A percentile compares a stretch with the other conserved stretches of the same genome.
Evolutionary conservation across 2,797 vertebrate genomes (phyloP).

Genomic region (Pogoniulus pusillus): DNA sequence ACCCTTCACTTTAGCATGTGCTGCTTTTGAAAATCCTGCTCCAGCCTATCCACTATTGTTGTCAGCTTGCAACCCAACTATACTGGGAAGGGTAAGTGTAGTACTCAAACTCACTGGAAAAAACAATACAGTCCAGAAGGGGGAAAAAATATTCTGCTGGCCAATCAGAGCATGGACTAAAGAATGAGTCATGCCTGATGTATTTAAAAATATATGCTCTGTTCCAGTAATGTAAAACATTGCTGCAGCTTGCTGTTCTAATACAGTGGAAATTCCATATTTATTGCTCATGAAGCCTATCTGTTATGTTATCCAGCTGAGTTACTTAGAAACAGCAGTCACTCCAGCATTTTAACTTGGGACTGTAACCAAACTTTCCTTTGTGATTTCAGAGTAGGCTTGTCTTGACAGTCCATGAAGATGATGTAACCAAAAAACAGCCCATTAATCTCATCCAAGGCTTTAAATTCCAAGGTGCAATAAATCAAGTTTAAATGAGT

Average conservation of each 20-base stretch:
- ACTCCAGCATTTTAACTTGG: slow-evolving; percentile 28
- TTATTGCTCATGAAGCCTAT: slow-evolving; percentile 45
- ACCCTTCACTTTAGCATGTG: background rate
- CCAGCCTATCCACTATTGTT: fast-evolving
- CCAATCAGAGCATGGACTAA: background rate
- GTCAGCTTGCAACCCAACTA: background rate
- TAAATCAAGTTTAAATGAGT: slow-evolving; percentile 68
- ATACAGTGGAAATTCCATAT: slow-evolving; percentile 41
- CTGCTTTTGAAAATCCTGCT: background rate
- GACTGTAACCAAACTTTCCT: slow-evolving; percentile 49
- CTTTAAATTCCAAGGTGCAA: slow-evolving; percentile 56
- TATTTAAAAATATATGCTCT: slow-evolving; percentile 30
- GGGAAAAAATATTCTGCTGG: background rate
- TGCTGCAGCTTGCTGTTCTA: background rate
- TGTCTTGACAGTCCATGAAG: slow-evolving; percentile 57
- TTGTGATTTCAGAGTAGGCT: slow-evolving; percentile 49
- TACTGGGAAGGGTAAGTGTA: background rate
- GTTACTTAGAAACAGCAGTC: slow-evolving; percentile 62
- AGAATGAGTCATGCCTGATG: background rate
- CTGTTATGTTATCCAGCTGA: slow-evolving; percentile 62
- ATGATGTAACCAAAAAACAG: slow-evolving; percentile 71
- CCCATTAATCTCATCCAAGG: slow-evolving; percentile 65
- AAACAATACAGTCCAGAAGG: background rate
- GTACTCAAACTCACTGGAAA: background rate
- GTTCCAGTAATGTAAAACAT: slow-evolving; percentile 32